phyloP scores from a whole-genome alignment of 2,888 invertebrate species.

The Drosophila borborema region DNA sequence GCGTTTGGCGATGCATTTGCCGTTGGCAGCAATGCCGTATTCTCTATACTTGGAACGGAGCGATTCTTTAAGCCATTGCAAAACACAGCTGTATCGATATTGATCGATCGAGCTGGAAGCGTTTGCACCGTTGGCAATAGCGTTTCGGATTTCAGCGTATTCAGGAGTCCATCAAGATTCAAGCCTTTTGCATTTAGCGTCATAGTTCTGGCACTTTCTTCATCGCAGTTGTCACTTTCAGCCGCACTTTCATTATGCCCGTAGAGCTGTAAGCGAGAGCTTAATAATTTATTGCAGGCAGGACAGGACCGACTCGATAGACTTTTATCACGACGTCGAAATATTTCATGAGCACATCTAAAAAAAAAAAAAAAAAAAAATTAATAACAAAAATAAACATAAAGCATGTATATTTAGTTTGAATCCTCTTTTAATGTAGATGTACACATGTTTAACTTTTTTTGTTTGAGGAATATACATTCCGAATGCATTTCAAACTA shows the following conservation, averaged over 20 bases:
- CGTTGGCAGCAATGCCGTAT: conserved; percentile 67
- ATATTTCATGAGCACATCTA: conserved; percentile 89
- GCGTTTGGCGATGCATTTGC: conserved; percentile 75
- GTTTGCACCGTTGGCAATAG: conserved; percentile 21
- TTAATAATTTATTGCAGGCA: conserved; percentile 89
- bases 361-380: neutral
- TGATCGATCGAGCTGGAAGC: conserved; percentile 11
- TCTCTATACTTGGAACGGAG: conserved; percentile 69
- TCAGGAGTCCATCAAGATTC: conserved; percentile 54
- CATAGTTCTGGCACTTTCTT: conserved; percentile 43
- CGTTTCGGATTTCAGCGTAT: conserved; percentile 39
- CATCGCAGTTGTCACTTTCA: conserved; percentile 54
- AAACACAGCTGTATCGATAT: conserved; percentile 48
- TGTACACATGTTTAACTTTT: neutral
- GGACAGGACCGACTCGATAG: conserved; percentile 89
- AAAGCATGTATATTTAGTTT: neutral
- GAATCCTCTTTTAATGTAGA: neutral
- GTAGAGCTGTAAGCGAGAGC: conserved; percentile 88
- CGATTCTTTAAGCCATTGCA: conserved; percentile 63
- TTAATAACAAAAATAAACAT: neutral
- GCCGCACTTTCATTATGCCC: conserved; percentile 41
- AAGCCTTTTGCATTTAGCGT: conserved; percentile 50
- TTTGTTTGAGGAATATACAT: neutral
- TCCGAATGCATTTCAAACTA: too few species aligned
- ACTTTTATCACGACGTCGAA: conserved; percentile 87